A percentile compares a stretch with the other conserved stretches of the same genome.
Conservation (phyloP, 1,140 invertebrate genomes). For the Thaumetopoea pityocampa region DNA sequence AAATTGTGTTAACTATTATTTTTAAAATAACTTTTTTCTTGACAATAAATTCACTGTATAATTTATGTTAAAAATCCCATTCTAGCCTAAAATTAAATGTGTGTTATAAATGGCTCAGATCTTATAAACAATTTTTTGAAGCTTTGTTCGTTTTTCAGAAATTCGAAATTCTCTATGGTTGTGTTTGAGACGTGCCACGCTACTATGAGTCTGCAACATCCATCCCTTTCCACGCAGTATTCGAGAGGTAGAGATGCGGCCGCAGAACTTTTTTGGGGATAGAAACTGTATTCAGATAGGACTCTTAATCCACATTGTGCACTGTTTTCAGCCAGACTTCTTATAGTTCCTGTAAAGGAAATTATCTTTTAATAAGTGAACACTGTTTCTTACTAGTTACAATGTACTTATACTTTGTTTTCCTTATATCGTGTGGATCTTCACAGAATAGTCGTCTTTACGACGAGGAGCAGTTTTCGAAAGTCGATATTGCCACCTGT, state of each 20-base stretch:
- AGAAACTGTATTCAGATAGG: constrained; percentile 55
- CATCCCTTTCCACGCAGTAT: constrained; percentile 47
- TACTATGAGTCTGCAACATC: constrained; percentile 45
- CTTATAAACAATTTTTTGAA: constrained; percentile 59
- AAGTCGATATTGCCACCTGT: too few relatives aligned
- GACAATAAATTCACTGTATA: too few relatives aligned
- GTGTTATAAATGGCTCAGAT: constrained; percentile 16
- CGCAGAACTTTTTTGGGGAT: constrained; percentile 30
- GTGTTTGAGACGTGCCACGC: constrained; percentile 60
- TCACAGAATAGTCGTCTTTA: too few relatives aligned
- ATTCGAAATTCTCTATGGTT: constrained; percentile 57
- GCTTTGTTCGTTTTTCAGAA: constrained; percentile 39
- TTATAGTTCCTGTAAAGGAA: constrained; percentile 39
- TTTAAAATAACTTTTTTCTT: too few relatives aligned
- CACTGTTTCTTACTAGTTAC: neutral
- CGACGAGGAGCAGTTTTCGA: too few relatives aligned
- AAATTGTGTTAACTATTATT: too few relatives aligned
- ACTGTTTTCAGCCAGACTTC: constrained; percentile 40
- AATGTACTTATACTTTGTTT: neutral
- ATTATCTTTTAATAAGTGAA: constrained; percentile 3
- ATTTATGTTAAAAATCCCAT: too few relatives aligned
- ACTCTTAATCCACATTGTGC: constrained; percentile 46
- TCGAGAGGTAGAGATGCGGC: constrained; percentile 36
- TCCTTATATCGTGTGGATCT: too few relatives aligned
- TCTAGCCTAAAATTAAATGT: too few relatives aligned